These are phyloP conservation scores for Eurystomus gularis DNA, from an alignment of 2,113 vertebrate species.

Conservation along the genomic window DNA sequence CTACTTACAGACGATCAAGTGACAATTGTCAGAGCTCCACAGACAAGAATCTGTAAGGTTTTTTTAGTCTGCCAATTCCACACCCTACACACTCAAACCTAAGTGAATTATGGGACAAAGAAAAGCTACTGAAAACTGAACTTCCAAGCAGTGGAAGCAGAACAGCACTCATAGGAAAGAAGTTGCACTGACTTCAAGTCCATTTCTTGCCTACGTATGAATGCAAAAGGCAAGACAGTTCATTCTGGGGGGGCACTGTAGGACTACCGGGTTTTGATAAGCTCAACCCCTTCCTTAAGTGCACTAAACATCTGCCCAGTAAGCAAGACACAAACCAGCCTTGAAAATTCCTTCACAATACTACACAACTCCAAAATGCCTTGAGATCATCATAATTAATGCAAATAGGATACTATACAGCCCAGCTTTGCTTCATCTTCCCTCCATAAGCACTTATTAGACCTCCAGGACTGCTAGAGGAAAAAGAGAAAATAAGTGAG, in stretches of 20 bases:
- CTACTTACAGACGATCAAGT: background rate
- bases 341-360: background rate
- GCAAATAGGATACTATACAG: too few species aligned
- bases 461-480: background rate
- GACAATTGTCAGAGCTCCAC: background rate
- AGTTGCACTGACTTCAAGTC: background rate
- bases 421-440: background rate
- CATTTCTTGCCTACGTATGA: background rate
- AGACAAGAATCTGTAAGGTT: background rate
- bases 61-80: background rate
- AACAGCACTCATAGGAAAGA: background rate
- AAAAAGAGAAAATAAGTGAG: background rate
- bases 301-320: background rate
- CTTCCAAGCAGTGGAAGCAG: background rate
- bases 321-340: background rate
- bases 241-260: background rate
- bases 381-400: background rate
- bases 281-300: background rate
- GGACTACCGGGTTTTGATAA: background rate
- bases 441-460: background rate
- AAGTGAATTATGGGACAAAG: background rate
- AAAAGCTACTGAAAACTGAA: background rate
- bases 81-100: background rate
- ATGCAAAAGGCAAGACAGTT: background rate
- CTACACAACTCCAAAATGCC: background rate